Percentiles rank a stretch among this genome's conserved stretches.
Evolutionary conservation across 1,140 invertebrate genomes (phyloP).

Genomic region (Tetragnatha versicolor): DNA sequence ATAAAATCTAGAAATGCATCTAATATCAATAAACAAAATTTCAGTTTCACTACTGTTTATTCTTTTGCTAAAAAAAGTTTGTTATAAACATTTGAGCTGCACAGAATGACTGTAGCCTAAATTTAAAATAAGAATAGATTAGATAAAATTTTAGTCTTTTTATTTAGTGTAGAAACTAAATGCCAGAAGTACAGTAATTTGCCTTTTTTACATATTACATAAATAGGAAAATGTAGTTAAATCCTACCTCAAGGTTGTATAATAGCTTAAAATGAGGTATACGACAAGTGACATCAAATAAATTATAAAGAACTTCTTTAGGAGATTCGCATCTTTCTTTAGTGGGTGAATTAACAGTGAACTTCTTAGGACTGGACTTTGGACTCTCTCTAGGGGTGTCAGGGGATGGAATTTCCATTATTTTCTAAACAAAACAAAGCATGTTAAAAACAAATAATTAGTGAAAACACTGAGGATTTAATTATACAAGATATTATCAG

Average conservation of each 20-base stretch:
- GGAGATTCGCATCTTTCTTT: constrained; percentile 58
- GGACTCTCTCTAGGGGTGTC: constrained; percentile 57
- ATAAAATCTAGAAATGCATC: too few species aligned
- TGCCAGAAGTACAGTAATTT: too few species aligned
- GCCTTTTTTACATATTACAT: too few species aligned
- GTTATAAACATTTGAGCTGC: too few species aligned
- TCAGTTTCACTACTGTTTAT: too few species aligned
- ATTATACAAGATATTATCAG: neutral
- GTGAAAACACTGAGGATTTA: neutral
- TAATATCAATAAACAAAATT: too few species aligned
- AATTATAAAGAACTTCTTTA: constrained; percentile 63
- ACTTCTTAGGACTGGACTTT: constrained; percentile 62
- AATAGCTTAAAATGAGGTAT: constrained; percentile 67
- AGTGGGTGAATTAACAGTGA: constrained; percentile 52
- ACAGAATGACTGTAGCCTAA: too few species aligned
- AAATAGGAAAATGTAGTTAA: too few species aligned
- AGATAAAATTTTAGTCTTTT: too few species aligned
- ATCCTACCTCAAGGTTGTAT: constrained; percentile 68
- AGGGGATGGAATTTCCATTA: constrained; percentile 51
- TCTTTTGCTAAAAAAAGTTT: too few species aligned
- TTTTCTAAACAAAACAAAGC: constrained; percentile 43
- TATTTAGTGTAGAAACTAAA: too few species aligned
- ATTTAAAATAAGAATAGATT: too few species aligned
- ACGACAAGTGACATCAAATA: constrained; percentile 65
- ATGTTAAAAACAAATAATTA: neutral